Percentiles rank a stretch among this genome's conserved stretches.
Evolutionary conservation across 2,888 invertebrate genomes (phyloP).

Genomic region (Tetranychus piercei): DNA sequence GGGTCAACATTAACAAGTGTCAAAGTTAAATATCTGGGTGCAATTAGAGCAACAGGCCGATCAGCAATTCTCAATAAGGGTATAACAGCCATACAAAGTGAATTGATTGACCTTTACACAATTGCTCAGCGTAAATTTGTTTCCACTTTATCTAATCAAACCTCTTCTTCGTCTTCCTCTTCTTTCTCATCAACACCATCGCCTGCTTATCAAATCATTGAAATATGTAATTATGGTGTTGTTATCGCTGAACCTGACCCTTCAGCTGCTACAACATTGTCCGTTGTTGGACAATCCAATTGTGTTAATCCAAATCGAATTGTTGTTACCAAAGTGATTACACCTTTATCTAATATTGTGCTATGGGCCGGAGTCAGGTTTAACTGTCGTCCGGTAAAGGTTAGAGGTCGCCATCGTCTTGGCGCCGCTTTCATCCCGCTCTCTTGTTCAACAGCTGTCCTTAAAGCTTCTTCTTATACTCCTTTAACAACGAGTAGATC

Average conservation of each 20-base stretch:
- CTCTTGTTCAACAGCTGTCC: slow-evolving; percentile 25
- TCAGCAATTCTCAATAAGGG: slow-evolving; percentile 19
- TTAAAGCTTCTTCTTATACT: slow-evolving; percentile 24
- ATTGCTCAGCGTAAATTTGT: slow-evolving; percentile 23
- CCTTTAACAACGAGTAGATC: slow-evolving; percentile 23
- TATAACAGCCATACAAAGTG: slow-evolving; percentile 24
- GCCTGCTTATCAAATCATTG: slow-evolving; percentile 22
- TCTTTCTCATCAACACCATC: slow-evolving; percentile 12
- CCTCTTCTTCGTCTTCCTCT: slow-evolving; percentile 13
- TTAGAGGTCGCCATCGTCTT: slow-evolving; percentile 19
- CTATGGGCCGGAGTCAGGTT: slow-evolving; percentile 26
- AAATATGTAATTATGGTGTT: slow-evolving; percentile 25
- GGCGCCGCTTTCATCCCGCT: slow-evolving; percentile 27
- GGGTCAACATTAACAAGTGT: background rate
- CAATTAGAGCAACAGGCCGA: background rate
- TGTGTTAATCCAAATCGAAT: background rate
- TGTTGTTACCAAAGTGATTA: slow-evolving; percentile 27
- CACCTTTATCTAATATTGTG: slow-evolving; percentile 25
- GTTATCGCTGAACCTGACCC: slow-evolving; percentile 24
- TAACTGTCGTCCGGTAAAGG: slow-evolving; percentile 22
- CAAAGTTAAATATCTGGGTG: slow-evolving; percentile 9
- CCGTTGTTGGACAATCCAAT: slow-evolving; percentile 12
- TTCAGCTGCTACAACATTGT: slow-evolving; percentile 12
- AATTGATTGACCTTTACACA: slow-evolving; percentile 24
- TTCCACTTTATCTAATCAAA: background rate